Evolutionary conservation across 2,113 vertebrate species (phyloP), one percentile per base, ranked within the genome.

Genomic region (Calyptomena viridis): DNA sequence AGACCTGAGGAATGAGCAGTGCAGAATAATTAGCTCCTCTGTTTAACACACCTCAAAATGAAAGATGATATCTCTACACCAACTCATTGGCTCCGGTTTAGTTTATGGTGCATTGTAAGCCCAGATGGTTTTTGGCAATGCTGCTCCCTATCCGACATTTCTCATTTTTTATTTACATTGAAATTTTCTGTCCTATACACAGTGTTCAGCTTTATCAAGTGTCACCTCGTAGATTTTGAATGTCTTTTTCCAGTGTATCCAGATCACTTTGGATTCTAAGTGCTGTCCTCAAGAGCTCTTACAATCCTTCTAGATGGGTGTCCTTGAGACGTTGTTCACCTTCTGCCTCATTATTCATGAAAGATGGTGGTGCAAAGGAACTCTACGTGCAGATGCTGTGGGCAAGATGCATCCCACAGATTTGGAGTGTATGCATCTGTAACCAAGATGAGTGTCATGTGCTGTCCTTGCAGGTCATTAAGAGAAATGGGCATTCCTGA

Each of bases 41-140:
- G 53, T 64, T 93, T 84, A 89, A 79, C 35, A 80, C 58, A 79
- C 66, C 84, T 87, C 87, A 85, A 40, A 87, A 93, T 63, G 72
- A 88, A 90, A 86, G 33, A 77, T 25, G 49, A 5, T 68, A 75
- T 93, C 62, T 88, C 67, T 77, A 80, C 81, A 90, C 35, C 76
- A 87, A 14, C 11, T 44, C 35, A 23, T 35, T 59, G 33, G 27
- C 39, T 87, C 47, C 62, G 27, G 28, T 75, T 77, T 63, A 59
- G 47, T 74, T 87, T 75, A 42, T 31, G 63, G 30, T 14, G 24
- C 76, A 27, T 7, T 88, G 50, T 53, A 63, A 89, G 27, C 14
- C 64, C 76, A 84, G 59, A 92, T 74, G 42, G 9, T 15, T 93
- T 92, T 89, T 90, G 42, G 80, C 59, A 89, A 42, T 33, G 35